These are phyloP conservation scores for Oscheius onirici DNA, from an alignment of 2,888 invertebrate genomes.

Conservation along the genomic window DNA sequence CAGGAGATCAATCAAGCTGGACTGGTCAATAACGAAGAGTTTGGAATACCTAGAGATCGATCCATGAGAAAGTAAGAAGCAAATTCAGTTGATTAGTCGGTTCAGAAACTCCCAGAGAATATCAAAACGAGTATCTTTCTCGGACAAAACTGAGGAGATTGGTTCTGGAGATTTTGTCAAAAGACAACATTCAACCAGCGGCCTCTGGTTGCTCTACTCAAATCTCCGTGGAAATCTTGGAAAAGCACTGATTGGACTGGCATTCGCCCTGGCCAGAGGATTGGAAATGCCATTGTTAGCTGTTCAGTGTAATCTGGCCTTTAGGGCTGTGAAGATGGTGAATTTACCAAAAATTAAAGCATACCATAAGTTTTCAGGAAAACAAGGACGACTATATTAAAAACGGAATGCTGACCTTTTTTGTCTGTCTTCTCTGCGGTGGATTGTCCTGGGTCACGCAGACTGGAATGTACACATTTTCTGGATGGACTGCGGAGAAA, in stretches of 20 bases:
- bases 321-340: constrained; percentile 11
- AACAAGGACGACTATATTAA: constrained; percentile 5
- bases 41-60: background rate
- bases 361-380: constrained; percentile 2
- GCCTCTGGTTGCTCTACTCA: constrained; percentile 8
- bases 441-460: constrained; percentile 8
- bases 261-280: constrained; percentile 22
- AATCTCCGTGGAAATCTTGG: constrained; percentile 3
- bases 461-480: constrained; percentile 6
- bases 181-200: background rate
- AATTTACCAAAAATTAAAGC: background rate
- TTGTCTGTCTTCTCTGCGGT: constrained; percentile 1
- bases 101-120: background rate
- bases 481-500: constrained; percentile 23
- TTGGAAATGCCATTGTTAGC: constrained; percentile 25
- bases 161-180: background rate
- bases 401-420: constrained; percentile 3
- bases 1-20: constrained; percentile 35
- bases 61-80: background rate
- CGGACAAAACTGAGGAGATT: background rate
- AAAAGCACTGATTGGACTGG: background rate
- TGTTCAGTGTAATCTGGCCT: background rate
- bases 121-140: background rate
- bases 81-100: background rate
- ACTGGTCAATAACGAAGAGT: constrained; percentile 15